phyloP scores from a whole-genome alignment of 2,888 invertebrate genomes.

The Linyphia triangularis region DNA sequence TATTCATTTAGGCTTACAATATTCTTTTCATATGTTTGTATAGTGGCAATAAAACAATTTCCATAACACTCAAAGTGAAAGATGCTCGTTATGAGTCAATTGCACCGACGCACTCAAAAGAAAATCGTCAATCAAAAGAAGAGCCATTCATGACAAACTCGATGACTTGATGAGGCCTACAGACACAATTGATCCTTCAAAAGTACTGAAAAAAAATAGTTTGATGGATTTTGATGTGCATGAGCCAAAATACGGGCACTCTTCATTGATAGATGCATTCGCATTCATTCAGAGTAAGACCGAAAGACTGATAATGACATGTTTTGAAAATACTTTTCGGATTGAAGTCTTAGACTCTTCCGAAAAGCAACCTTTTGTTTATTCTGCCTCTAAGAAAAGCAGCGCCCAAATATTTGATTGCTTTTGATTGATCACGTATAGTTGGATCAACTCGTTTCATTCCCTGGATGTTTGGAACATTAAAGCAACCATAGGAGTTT shows the following conservation, averaged over 20 bases:
- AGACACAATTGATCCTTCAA: background rate
- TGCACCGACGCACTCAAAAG: too few species aligned
- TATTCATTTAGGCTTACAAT: too few species aligned
- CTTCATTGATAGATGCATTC: background rate
- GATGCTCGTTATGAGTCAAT: too few species aligned
- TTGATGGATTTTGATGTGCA: background rate
- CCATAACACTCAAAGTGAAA: too few species aligned
- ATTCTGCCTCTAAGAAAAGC: background rate
- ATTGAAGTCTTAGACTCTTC: constrained; percentile 21
- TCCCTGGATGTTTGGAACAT: too few species aligned
- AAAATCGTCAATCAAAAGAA: background rate
- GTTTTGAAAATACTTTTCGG: constrained; percentile 26
- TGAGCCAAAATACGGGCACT: background rate
- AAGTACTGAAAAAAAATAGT: too few species aligned
- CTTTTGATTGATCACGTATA: background rate
- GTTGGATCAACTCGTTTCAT: background rate
- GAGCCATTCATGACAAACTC: background rate
- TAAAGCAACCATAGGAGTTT: too few species aligned
- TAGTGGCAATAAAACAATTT: too few species aligned
- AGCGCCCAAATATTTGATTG: background rate
- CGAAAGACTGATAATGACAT: constrained; percentile 25
- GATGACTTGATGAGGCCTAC: background rate
- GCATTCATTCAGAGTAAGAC: background rate
- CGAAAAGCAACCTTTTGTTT: background rate
- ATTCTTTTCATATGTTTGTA: too few species aligned